Evolutionary conservation across 1,140 invertebrate genomes (phyloP).

Genomic region (Ostrea edulis): DNA sequence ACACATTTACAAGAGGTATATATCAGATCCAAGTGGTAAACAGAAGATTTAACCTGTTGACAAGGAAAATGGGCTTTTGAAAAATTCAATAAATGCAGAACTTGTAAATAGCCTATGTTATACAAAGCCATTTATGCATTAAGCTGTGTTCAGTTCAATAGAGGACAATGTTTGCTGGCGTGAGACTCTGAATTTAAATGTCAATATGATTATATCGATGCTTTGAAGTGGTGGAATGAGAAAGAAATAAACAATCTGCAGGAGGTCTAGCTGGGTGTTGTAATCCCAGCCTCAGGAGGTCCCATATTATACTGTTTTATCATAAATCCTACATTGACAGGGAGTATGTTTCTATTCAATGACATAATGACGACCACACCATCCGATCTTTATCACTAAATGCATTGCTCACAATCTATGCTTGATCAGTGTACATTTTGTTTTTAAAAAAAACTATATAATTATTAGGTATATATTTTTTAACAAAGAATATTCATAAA

Average conservation of each 20-base stretch:
- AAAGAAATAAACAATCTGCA: slow-evolving; percentile 26
- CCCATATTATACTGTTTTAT: neutral
- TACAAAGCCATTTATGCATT: slow-evolving; percentile 39
- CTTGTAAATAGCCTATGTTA: slow-evolving; percentile 1
- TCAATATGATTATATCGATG: slow-evolving; percentile 39
- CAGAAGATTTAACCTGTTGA: slow-evolving; percentile 11
- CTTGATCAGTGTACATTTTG: neutral
- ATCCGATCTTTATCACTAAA: slow-evolving; percentile 9
- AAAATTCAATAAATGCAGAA: slow-evolving; percentile 26
- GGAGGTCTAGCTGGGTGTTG: slow-evolving; percentile 19
- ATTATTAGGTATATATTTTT: neutral
- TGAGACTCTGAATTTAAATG: slow-evolving; percentile 33
- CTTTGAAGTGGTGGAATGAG: slow-evolving; percentile 29
- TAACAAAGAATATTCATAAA: too few species aligned
- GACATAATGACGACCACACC: neutral
- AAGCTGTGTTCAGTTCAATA: slow-evolving; percentile 14
- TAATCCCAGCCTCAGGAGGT: slow-evolving; percentile 4
- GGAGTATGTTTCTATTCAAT: neutral
- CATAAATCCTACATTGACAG: neutral
- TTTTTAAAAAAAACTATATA: neutral
- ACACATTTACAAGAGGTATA: slow-evolving; percentile 15
- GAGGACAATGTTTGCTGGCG: slow-evolving; percentile 8
- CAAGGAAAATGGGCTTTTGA: neutral
- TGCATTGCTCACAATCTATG: neutral
- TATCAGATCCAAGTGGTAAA: slow-evolving; percentile 29